Conservation (phyloP, 2,888 invertebrate genomes). For the Nomada lathburiana region DNA sequence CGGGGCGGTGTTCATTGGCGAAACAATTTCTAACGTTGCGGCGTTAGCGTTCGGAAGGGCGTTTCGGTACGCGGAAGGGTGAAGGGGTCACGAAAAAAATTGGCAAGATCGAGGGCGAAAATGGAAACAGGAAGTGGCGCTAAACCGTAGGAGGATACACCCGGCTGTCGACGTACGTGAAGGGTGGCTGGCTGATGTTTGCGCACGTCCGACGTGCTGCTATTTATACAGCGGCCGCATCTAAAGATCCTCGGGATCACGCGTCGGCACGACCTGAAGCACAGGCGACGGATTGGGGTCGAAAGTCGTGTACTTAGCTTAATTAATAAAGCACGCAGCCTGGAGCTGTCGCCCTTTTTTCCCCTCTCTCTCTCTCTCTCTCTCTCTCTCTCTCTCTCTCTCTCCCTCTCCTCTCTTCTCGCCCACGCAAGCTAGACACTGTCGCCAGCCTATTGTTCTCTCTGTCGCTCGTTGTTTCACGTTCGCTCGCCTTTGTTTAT, state of each 20-base stretch:
- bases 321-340: conserved; percentile 62
- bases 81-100: neutral
- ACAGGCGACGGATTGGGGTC: conserved; percentile 58
- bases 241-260: conserved; percentile 44
- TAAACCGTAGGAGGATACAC: neutral
- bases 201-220: neutral
- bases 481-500: conserved; percentile 40
- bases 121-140: no score
- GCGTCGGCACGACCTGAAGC: conserved; percentile 40
- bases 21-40: conserved; percentile 4
- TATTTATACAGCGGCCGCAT: conserved; percentile 46
- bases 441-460: conserved; percentile 37
- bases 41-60: no score
- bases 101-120: neutral
- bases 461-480: neutral
- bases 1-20: neutral
- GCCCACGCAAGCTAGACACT: conserved; percentile 16
- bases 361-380: no score
- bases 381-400: no score
- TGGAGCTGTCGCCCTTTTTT: conserved; percentile 27
- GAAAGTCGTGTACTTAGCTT: conserved; percentile 68
- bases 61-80: no score
- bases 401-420: neutral
- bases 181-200: neutral
- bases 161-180: neutral